Conservation (phyloP, 2,113 vertebrate genomes). For the Ptilorrhoa leucosticta region DNA sequence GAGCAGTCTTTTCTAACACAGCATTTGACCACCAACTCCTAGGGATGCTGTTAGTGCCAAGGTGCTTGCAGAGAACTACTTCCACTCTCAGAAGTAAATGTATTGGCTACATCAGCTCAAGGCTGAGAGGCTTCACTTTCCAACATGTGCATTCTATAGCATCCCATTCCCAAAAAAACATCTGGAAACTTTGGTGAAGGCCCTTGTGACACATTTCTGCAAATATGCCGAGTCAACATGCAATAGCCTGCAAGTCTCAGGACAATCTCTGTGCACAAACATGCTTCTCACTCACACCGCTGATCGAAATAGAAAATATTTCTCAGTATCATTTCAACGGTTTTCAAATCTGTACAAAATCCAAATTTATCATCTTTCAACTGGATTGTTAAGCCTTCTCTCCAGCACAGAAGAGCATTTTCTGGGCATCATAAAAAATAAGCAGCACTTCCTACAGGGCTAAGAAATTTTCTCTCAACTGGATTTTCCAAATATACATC, state of each 20-base stretch:
- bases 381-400: not conserved
- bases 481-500: not conserved
- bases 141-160: not conserved
- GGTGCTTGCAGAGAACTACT: not conserved
- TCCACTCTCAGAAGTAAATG: not conserved
- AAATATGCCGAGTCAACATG: not conserved
- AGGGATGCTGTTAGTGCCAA: not conserved
- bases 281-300: not conserved
- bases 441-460: not conserved
- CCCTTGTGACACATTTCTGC: not conserved
- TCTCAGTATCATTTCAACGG: not conserved
- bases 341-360: not conserved
- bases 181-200: not conserved
- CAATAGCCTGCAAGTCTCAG: not conserved
- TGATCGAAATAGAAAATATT: not conserved
- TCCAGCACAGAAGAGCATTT: not conserved
- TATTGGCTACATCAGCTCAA: not conserved
- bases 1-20: not conserved
- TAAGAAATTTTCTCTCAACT: not conserved
- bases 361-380: rapidly evolving
- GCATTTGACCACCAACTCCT: not conserved
- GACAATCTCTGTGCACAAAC: not conserved
- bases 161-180: not conserved
- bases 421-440: not conserved
- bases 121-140: not conserved